Evolutionary conservation across 2,113 vertebrate species (phyloP).

Genomic region (Bubo bubo): DNA sequence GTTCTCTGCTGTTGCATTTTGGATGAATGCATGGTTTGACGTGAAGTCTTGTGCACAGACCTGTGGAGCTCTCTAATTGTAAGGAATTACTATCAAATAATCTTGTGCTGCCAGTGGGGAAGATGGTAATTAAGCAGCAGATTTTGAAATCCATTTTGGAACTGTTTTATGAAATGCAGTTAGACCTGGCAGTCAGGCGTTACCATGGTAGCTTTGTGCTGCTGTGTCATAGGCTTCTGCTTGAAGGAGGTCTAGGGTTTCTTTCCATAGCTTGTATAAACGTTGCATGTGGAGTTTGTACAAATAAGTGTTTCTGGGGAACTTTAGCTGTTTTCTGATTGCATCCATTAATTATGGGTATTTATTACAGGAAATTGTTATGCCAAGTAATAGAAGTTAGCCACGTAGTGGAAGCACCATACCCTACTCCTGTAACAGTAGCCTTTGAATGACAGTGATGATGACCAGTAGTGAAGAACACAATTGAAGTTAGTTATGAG

Average conservation of each 20-base stretch:
- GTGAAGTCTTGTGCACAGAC: not conserved
- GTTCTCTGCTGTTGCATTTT: not conserved
- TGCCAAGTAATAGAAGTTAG: not conserved
- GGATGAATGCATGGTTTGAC: not conserved
- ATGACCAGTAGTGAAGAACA: not conserved
- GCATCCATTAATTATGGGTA: not conserved
- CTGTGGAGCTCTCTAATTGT: not conserved
- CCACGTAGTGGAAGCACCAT: not conserved
- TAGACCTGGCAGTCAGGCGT: not conserved
- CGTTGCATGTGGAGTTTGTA: not conserved
- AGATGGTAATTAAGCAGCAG: slow-evolving; percentile 18
- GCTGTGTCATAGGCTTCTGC: not conserved
- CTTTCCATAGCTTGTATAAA: not conserved
- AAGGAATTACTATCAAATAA: not conserved
- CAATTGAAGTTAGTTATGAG: not conserved
- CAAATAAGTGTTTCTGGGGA: not conserved
- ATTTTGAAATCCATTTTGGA: slow-evolving; percentile 5
- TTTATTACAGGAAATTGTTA: not conserved
- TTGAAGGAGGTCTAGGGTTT: not conserved
- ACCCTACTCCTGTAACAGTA: not conserved
- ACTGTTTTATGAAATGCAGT: slow-evolving; percentile 1
- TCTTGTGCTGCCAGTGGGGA: not conserved
- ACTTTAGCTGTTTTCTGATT: not conserved
- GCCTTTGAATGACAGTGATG: not conserved
- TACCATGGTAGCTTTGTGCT: not conserved